Evolutionary conservation across 2,888 invertebrate species (phyloP).

Genomic region (Pammene aurita): DNA sequence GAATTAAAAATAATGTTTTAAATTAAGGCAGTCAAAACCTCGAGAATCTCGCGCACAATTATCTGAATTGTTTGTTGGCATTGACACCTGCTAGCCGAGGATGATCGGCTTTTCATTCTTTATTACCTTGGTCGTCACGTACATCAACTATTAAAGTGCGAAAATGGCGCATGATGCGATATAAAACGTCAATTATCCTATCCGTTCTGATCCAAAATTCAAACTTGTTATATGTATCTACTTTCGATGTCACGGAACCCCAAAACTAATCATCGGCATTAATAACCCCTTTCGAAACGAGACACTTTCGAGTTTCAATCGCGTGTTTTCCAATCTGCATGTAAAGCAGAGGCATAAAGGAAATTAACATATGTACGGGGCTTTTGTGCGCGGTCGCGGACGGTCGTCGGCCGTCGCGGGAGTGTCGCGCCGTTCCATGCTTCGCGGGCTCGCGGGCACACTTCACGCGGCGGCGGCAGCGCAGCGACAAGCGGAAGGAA

Average conservation of each 20-base stretch:
- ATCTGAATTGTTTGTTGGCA: no score
- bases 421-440: constrained; percentile 53
- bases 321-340: constrained; percentile 70
- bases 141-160: no score
- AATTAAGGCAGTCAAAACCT: no score
- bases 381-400: constrained; percentile 64
- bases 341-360: constrained; percentile 70
- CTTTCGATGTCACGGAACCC: constrained; percentile 17
- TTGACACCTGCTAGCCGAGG: no score
- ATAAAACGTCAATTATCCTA: no score
- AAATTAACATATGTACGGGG: constrained; percentile 77
- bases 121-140: no score
- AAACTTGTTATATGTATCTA: not conserved
- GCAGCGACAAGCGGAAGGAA: no score
- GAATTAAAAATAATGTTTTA: no score
- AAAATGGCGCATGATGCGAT: no score
- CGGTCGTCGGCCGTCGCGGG: constrained; percentile 66
- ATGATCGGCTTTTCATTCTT: no score
- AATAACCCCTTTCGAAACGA: constrained; percentile 59
- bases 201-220: not conserved
- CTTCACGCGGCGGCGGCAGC: no score
- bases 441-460: constrained; percentile 5
- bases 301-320: constrained; percentile 57
- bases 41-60: no score
- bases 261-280: constrained; percentile 50